Evolutionary conservation across 2,888 invertebrate species (phyloP).

Genomic region (Hemaris fuciformis): DNA sequence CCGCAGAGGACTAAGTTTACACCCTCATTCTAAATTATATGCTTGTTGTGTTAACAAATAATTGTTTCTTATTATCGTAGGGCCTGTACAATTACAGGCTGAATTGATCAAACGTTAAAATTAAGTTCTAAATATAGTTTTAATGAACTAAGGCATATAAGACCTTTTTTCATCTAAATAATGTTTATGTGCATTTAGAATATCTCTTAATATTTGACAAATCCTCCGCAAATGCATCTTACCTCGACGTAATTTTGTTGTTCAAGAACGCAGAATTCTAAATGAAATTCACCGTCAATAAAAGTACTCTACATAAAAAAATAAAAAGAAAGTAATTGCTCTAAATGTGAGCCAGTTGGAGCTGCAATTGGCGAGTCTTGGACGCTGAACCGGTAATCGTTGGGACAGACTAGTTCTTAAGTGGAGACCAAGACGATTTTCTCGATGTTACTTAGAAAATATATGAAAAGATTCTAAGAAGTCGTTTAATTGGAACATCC

Average conservation of each 20-base stretch:
- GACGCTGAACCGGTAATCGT: constrained; percentile 1
- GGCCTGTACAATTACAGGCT: too few species aligned
- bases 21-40: too few species aligned
- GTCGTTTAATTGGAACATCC: not conserved
- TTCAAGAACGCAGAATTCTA: not conserved
- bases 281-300: not conserved
- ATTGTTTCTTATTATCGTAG: too few species aligned
- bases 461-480: not conserved
- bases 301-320: not conserved
- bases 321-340: constrained; percentile 1
- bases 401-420: constrained; percentile 1
- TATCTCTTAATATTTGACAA: not conserved
- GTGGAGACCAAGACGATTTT: not conserved
- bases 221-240: not conserved
- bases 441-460: not conserved
- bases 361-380: constrained; percentile 1
- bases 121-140: too few species aligned
- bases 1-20: too few species aligned
- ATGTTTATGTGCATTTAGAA: too few species aligned
- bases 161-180: too few species aligned
- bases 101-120: too few species aligned
- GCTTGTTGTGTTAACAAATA: too few species aligned
- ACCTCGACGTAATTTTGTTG: not conserved
- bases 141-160: too few species aligned
- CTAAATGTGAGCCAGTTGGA: not conserved